phyloP scores from a whole-genome alignment of 2,113 vertebrate genomes.

The Gobio gobio region DNA sequence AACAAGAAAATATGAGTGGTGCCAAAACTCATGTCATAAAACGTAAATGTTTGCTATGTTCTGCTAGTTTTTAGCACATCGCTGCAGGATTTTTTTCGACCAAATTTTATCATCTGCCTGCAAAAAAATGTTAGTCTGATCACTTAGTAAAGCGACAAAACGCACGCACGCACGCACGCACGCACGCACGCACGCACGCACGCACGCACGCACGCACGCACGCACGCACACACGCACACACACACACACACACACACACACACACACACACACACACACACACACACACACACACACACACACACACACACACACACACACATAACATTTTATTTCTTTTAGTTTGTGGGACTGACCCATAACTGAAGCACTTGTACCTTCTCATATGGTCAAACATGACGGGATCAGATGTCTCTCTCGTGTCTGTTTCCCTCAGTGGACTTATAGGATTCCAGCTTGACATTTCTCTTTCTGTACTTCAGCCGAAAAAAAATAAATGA shows the following conservation, averaged over 20 bases:
- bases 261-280: too few relatives aligned
- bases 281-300: too few relatives aligned
- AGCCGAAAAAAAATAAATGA: not conserved
- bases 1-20: not conserved
- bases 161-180: too few relatives aligned
- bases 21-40: not conserved
- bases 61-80: not conserved
- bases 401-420: not conserved
- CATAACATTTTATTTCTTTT: too few relatives aligned
- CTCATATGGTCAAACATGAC: not conserved
- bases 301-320: too few relatives aligned
- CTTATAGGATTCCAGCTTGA: not conserved
- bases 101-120: not conserved
- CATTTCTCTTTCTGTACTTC: not conserved
- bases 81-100: not conserved
- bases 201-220: too few relatives aligned
- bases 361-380: not conserved
- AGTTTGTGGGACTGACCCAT: not conserved
- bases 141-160: not conserved
- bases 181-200: too few relatives aligned
- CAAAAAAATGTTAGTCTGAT: not conserved
- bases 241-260: too few relatives aligned
- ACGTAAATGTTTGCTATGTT: not conserved
- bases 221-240: too few relatives aligned
- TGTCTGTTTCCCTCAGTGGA: not conserved